Conservation (phyloP, 2,888 invertebrate genomes). For the Crematogaster levior region DNA sequence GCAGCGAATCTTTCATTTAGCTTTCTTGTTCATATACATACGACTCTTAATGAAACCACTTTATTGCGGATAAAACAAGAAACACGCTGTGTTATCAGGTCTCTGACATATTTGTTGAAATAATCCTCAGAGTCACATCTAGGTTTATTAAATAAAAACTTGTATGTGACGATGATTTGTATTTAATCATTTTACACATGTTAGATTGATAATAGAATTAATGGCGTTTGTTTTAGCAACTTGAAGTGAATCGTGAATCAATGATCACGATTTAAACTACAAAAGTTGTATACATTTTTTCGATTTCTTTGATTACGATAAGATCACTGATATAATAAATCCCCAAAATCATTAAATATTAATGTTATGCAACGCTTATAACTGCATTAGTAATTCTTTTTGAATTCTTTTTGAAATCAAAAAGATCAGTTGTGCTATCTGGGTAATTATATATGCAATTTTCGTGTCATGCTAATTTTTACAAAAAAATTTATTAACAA, state of each 20-base stretch:
- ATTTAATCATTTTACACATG: background rate
- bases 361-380: no score
- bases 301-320: no score
- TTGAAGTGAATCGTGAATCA: no score
- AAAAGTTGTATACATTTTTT: no score
- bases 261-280: no score
- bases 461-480: background rate
- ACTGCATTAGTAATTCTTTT: no score
- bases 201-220: background rate
- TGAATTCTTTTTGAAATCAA: no score
- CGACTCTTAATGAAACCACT: slow-evolving; percentile 7
- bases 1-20: background rate
- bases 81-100: background rate
- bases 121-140: background rate
- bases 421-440: no score
- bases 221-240: no score
- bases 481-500: background rate
- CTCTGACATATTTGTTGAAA: background rate
- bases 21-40: background rate
- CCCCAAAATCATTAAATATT: no score
- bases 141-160: no score
- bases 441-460: background rate
- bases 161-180: background rate
- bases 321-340: no score
- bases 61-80: slow-evolving; percentile 14